These are phyloP conservation scores for Drosophila triauraria DNA, from an alignment of 1,140 invertebrate species.

Conservation along the genomic window DNA sequence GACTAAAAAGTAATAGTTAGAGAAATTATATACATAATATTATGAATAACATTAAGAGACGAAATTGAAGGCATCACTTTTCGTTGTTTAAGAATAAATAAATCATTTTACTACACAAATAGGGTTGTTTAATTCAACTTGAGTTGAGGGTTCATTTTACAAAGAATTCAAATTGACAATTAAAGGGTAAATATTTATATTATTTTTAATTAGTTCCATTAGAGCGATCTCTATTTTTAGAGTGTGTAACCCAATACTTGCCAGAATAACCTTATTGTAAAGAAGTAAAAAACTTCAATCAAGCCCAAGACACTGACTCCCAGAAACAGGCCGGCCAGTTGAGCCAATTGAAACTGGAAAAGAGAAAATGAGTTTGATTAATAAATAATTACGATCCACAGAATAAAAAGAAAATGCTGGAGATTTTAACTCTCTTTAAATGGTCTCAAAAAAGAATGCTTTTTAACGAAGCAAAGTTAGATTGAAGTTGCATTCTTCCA, in stretches of 20 bases:
- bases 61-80: neutral
- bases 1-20: slow-evolving; percentile 26
- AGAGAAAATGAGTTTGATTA: neutral
- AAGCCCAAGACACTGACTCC: slow-evolving; percentile 90
- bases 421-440: neutral
- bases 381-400: neutral
- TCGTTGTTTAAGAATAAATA: slow-evolving; percentile 16
- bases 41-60: slow-evolving; percentile 27
- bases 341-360: slow-evolving; percentile 88
- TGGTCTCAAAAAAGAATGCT: too few relatives aligned
- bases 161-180: neutral
- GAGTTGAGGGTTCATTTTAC: neutral
- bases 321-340: slow-evolving; percentile 89
- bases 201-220: neutral
- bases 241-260: slow-evolving; percentile 81
- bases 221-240: slow-evolving; percentile 12
- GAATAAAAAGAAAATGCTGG: neutral
- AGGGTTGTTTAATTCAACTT: neutral
- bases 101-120: slow-evolving; percentile 18
- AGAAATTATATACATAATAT: slow-evolving; percentile 18
- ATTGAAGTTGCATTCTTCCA: too few relatives aligned
- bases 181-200: neutral
- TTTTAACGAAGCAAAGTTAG: too few relatives aligned
- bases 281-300: slow-evolving; percentile 89
- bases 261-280: slow-evolving; percentile 87